Evolutionary conservation across 2,113 vertebrate genomes (phyloP).

Genomic region (Naja naja): DNA sequence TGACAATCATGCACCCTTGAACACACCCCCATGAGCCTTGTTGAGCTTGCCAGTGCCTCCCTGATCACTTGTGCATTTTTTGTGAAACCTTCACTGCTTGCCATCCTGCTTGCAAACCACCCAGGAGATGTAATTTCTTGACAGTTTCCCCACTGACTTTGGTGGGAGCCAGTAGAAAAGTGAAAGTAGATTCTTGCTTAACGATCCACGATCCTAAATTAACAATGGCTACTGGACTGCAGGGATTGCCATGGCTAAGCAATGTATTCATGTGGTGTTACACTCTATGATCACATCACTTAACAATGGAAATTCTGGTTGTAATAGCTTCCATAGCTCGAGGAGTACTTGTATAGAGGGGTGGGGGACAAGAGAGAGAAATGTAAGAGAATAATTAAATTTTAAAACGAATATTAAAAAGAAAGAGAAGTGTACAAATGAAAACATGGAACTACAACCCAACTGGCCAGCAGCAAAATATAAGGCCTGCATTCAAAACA

Average conservation of each 20-base stretch:
- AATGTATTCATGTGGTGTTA: not conserved
- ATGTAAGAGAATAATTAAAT: not conserved
- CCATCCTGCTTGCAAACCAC: not conserved
- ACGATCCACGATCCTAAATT: not conserved
- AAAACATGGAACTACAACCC: not conserved
- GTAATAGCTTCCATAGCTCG: not conserved
- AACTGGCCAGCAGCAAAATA: not conserved
- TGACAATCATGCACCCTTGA: not conserved
- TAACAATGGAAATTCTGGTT: not conserved
- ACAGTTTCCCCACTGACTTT: not conserved
- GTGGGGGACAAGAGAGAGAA: not conserved
- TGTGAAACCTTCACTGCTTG: not conserved
- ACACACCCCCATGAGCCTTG: not conserved
- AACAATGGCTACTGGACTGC: not conserved
- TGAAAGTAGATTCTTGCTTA: not conserved
- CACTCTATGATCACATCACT: not conserved
- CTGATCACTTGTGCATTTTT: not conserved
- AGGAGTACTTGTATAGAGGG: not conserved
- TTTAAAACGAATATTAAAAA: not conserved
- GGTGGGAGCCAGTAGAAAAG: not conserved
- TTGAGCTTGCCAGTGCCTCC: not conserved
- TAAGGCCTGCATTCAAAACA: not conserved
- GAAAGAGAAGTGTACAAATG: not conserved
- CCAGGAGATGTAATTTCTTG: not conserved
- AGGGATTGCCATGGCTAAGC: not conserved